Evolutionary conservation across 2,888 invertebrate genomes (phyloP).

Genomic region (Thereva nobilitata): DNA sequence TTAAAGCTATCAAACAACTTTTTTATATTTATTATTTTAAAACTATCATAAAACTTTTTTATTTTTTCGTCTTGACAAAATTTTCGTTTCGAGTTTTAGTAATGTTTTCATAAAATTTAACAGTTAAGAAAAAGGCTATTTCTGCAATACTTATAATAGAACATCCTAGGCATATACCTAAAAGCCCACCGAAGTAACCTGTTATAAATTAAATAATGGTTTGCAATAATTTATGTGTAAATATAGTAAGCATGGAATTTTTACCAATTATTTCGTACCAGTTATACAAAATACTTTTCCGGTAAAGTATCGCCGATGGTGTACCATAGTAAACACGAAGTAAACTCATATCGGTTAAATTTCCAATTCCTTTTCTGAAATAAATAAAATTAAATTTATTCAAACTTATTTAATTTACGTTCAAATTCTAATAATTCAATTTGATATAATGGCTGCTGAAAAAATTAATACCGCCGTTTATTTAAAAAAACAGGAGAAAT

Average conservation of each 20-base stretch:
- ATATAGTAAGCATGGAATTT: slow-evolving; percentile 44
- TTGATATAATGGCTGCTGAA: too few species aligned
- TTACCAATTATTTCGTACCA: slow-evolving; percentile 66
- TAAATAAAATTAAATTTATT: too few species aligned
- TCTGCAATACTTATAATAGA: slow-evolving; percentile 62
- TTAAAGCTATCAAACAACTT: too few species aligned
- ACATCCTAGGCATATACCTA: slow-evolving; percentile 63
- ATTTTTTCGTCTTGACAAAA: too few species aligned
- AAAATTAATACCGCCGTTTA: too few species aligned
- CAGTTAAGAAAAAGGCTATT: slow-evolving; percentile 59
- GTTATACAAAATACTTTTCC: slow-evolving; percentile 62
- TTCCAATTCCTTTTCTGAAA: slow-evolving; percentile 31
- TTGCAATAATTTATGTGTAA: background rate
- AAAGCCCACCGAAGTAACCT: slow-evolving; percentile 65
- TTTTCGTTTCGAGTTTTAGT: too few species aligned
- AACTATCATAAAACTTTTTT: too few species aligned
- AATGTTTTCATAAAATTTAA: slow-evolving; percentile 7
- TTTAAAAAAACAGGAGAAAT: too few species aligned
- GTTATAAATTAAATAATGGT: slow-evolving; percentile 43
- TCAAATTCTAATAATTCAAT: too few species aligned
- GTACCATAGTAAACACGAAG: slow-evolving; percentile 40
- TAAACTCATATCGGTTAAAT: slow-evolving; percentile 37
- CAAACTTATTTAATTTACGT: too few species aligned
- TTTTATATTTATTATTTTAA: too few species aligned
- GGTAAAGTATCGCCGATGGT: slow-evolving; percentile 57